phyloP scores from a whole-genome alignment of 2,113 vertebrate species.

The Centropus unirufus region DNA sequence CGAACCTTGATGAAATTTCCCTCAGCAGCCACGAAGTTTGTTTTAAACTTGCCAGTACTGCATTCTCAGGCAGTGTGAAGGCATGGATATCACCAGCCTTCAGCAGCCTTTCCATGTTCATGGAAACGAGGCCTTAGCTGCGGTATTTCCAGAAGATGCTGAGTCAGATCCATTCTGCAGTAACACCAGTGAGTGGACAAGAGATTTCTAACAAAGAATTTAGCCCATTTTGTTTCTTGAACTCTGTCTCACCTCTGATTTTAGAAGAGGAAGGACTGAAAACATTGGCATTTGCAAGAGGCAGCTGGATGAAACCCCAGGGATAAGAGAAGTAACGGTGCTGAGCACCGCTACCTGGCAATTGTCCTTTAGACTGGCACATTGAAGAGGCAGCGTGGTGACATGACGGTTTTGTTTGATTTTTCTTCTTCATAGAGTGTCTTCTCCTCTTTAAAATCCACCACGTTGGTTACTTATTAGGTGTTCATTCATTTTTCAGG shows the following conservation, averaged over 20 bases:
- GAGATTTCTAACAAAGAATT: background rate
- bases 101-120: background rate
- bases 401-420: background rate
- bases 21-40: background rate
- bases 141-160: background rate
- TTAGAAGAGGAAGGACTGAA: background rate
- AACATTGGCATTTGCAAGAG: background rate
- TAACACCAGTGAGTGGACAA: background rate
- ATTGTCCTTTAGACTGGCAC: background rate
- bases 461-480: background rate
- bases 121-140: background rate
- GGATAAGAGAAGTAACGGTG: background rate
- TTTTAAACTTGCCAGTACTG: background rate
- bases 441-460: background rate
- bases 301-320: background rate
- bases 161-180: background rate
- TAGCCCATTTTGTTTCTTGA: background rate
- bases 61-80: background rate
- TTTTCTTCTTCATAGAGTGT: background rate
- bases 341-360: background rate
- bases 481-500: background rate
- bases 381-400: background rate
- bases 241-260: background rate
- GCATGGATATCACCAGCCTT: background rate
- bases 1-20: background rate